Base-by-base conservation (phyloP, 1,140 invertebrate genomes). In the Onthophagus taurus region DNA sequence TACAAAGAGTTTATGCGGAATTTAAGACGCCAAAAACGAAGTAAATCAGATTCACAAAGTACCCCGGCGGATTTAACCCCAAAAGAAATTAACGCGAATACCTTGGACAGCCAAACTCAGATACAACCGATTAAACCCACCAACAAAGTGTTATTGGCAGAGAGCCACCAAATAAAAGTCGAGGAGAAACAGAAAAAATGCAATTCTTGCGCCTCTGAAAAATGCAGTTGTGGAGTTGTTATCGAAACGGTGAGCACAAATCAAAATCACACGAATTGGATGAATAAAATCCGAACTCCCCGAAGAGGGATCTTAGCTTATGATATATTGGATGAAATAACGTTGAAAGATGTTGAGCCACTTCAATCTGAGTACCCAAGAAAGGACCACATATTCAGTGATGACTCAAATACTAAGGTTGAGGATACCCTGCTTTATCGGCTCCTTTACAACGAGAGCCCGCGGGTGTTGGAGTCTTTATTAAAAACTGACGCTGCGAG, bases 311-410 rank as follows among this genome's bases (percentile, higher is more conserved):
- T 41, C 11, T 24, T 26, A 41, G 38, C 38, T 29, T 47, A 26
- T 31, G 57, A 58, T 33, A 57, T 61, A n/a, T 33, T 64, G 8
- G 60, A 64, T 35, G 57, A 59, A 12, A 50, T 64, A 7, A 57
- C 54, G 7, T 33, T 48, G 14, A 58, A 58, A 19, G 61, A 63
- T 44, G 11, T 63, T 7, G 31, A 57, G 24, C 61, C 61, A 0
- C 34, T 63, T 14, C 53, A 56, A 31, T 45, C 59, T 0, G 61
- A 63, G 51, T 63, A 63, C 48, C 59, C 60, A 1, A 44, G 60
- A 29, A 49, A 50, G 21, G 61, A 61, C 38, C 31, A 54, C 29
- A 23, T 53, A 7, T 23, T n/a, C 11, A 30, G 24, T 16, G 24
- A 36, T 9, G 41, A 44, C n/a, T 30, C 37, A 12, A 20, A 49